phyloP scores from a whole-genome alignment of 2,888 invertebrate genomes.

The Phymatocera aterrima region DNA sequence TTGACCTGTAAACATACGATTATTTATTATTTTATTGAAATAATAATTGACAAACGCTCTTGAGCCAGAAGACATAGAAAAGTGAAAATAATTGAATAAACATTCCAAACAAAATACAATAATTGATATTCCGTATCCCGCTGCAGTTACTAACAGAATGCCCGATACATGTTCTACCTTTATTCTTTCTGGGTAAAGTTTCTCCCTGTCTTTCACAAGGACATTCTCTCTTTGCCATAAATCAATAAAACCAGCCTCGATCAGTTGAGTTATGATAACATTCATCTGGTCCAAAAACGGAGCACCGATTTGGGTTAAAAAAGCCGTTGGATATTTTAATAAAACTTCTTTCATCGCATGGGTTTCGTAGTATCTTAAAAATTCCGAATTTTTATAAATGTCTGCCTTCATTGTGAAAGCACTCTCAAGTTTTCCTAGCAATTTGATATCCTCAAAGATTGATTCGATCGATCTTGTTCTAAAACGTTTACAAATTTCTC shows the following conservation, averaged over 20 bases:
- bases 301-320: neutral
- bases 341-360: conserved; percentile 20
- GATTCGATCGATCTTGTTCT: neutral
- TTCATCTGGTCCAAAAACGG: conserved; percentile 32
- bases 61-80: too few relatives aligned
- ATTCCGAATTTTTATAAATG: conserved; percentile 3
- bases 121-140: conserved; percentile 1
- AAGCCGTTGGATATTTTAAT: conserved; percentile 15
- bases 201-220: neutral
- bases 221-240: conserved; percentile 9
- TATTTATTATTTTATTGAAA: too few relatives aligned
- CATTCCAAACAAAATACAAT: neutral
- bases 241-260: conserved; percentile 26
- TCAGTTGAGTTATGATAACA: neutral
- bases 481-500: conserved; percentile 6
- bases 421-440: neutral
- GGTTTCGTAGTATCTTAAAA: neutral
- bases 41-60: neutral
- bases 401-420: conserved; percentile 2
- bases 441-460: conserved; percentile 3
- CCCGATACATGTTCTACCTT: neutral
- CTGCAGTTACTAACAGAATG: neutral
- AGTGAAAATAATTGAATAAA: neutral
- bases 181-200: neutral
- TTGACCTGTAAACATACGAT: too few relatives aligned